phyloP scores from a whole-genome alignment of 2,888 invertebrate species.

The Dioctria linearis region DNA sequence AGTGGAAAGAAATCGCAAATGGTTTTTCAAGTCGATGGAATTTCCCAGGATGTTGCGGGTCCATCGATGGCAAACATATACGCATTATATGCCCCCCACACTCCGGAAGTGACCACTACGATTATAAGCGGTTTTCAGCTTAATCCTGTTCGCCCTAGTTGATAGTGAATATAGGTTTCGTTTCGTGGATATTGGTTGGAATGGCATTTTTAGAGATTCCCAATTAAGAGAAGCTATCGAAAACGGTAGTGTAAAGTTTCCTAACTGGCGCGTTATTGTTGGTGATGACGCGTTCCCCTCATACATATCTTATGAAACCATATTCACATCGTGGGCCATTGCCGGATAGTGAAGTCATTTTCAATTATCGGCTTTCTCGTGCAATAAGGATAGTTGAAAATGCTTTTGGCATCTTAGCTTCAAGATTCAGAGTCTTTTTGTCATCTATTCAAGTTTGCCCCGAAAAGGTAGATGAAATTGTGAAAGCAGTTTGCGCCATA shows the following conservation, averaged over 20 bases:
- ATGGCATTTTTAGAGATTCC: too few relatives aligned
- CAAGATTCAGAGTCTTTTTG: not conserved
- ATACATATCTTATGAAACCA: not conserved
- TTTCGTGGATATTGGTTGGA: too few relatives aligned
- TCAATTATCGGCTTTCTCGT: too few relatives aligned
- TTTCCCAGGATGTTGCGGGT: too few relatives aligned
- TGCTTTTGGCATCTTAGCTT: not conserved
- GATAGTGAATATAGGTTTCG: too few relatives aligned
- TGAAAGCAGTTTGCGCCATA: too few relatives aligned
- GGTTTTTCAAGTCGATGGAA: too few relatives aligned
- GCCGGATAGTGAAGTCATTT: not conserved
- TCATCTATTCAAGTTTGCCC: too few relatives aligned
- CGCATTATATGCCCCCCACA: not conserved
- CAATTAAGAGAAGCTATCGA: not conserved
- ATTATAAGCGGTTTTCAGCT: not conserved
- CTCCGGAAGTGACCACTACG: constrained; percentile 6
- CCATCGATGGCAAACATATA: not conserved
- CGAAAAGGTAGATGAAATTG: too few relatives aligned
- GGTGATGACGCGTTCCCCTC: not conserved
- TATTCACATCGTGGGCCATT: not conserved
- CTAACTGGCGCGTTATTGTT: not conserved
- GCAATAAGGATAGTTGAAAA: not conserved
- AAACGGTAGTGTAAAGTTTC: not conserved
- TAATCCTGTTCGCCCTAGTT: too few relatives aligned
- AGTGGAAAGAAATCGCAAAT: too few relatives aligned